phyloP scores from a whole-genome alignment of 2,888 invertebrate genomes.

The Campopleginae sp. region DNA sequence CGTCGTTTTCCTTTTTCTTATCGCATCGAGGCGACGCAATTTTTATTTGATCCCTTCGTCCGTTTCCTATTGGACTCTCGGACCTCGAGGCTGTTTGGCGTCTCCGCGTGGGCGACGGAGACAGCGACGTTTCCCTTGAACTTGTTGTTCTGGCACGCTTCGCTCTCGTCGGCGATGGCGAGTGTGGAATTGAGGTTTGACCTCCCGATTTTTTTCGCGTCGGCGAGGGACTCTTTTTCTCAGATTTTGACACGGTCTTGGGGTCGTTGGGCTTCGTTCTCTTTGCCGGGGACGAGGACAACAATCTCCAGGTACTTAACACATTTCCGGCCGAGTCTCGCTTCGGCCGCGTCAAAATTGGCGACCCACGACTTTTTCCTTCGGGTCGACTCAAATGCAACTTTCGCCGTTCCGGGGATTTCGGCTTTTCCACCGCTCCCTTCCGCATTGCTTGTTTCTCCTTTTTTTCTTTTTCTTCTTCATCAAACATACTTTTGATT shows the following conservation, averaged over 20 bases:
- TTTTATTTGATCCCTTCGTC: conserved; percentile 17
- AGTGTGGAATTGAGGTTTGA: conserved; percentile 52
- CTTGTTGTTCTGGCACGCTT: conserved; percentile 68
- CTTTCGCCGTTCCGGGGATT: conserved; percentile 53
- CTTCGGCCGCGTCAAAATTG: conserved; percentile 44
- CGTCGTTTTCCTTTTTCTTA: conserved; percentile 4
- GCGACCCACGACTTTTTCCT: conserved; percentile 10
- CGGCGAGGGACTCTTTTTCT: conserved; percentile 45
- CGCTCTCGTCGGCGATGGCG: conserved; percentile 70
- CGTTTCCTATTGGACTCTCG: conserved; percentile 32
- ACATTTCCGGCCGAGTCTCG: conserved; percentile 65
- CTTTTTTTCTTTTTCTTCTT: conserved; percentile 6
- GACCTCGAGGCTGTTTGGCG: conserved; percentile 42
- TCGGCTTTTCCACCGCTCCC: conserved; percentile 47
- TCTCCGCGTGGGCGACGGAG: conserved; percentile 69
- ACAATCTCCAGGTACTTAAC: conserved; percentile 31
- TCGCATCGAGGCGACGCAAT: conserved; percentile 21
- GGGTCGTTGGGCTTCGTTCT: conserved; percentile 43
- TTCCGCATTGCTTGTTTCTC: conserved; percentile 50
- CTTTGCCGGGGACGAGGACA: conserved; percentile 57
- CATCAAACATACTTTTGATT: conserved; percentile 2
- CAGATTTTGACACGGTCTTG: not conserved
- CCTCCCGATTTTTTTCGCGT: conserved; percentile 40
- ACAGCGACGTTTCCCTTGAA: conserved; percentile 66
- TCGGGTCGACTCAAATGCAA: conserved; percentile 10